These are phyloP conservation scores for Apteryx mantelli DNA, from an alignment of 2,113 vertebrate species.

Conservation along the genomic window DNA sequence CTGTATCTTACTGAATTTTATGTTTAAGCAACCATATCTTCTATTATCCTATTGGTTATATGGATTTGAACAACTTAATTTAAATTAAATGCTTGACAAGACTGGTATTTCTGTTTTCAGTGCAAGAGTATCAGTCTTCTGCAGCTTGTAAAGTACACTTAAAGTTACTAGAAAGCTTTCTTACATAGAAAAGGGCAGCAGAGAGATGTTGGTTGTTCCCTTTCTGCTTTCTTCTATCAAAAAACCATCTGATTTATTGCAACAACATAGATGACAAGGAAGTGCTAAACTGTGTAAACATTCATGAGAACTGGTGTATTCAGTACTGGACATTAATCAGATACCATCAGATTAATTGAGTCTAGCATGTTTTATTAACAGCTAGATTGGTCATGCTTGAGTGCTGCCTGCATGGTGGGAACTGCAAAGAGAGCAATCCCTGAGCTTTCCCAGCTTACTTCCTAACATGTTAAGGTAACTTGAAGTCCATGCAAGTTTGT, in stretches of 20 bases:
- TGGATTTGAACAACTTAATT: not conserved
- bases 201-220: not conserved
- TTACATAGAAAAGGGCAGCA: accelerated
- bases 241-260: accelerated
- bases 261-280: no score
- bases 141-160: not conserved
- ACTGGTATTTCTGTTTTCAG: not conserved
- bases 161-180: not conserved
- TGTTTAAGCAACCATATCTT: not conserved
- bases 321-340: not conserved
- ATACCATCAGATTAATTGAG: accelerated
- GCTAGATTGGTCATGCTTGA: not conserved
- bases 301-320: accelerated
- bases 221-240: not conserved
- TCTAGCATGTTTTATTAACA: accelerated
- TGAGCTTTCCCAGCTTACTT: not conserved
- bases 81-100: not conserved
- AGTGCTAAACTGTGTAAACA: accelerated
- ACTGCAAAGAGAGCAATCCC: not conserved
- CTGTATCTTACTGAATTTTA: not conserved
- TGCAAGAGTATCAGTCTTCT: not conserved
- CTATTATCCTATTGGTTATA: not conserved
- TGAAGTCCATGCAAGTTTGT: not conserved
- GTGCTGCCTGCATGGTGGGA: accelerated
- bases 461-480: not conserved